Evolutionary conservation across 2,113 vertebrate species (phyloP).

Genomic region (Petroica traversi): DNA sequence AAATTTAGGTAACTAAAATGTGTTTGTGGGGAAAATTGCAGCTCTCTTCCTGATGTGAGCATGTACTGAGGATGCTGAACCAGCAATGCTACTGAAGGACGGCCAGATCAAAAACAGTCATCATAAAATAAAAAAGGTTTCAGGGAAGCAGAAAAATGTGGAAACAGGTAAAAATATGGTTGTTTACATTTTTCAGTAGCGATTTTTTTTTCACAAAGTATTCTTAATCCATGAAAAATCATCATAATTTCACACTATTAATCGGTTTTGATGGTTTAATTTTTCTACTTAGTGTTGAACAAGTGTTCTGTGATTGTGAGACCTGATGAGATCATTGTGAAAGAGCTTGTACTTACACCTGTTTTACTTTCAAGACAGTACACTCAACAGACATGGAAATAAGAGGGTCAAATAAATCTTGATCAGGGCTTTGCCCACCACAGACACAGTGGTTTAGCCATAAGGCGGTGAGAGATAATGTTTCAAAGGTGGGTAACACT

Average conservation of each 20-base stretch:
- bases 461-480: not conserved
- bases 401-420: not conserved
- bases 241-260: not conserved
- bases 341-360: not conserved
- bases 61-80: not conserved
- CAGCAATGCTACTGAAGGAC: not conserved
- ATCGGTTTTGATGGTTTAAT: not conserved
- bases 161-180: not conserved
- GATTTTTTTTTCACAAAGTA: not conserved
- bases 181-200: not conserved
- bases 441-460: not conserved
- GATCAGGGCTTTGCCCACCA: not conserved
- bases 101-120: accelerated
- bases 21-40: not conserved
- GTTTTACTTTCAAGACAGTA: not conserved
- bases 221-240: not conserved
- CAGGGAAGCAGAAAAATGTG: not conserved
- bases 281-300: not conserved
- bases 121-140: not conserved
- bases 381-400: not conserved
- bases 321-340: not conserved
- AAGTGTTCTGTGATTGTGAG: not conserved
- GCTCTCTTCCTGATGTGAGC: not conserved
- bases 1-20: not conserved
- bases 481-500: conserved; percentile 32